phyloP scores from a whole-genome alignment of 2,113 vertebrate genomes.

The Lagopus muta region DNA sequence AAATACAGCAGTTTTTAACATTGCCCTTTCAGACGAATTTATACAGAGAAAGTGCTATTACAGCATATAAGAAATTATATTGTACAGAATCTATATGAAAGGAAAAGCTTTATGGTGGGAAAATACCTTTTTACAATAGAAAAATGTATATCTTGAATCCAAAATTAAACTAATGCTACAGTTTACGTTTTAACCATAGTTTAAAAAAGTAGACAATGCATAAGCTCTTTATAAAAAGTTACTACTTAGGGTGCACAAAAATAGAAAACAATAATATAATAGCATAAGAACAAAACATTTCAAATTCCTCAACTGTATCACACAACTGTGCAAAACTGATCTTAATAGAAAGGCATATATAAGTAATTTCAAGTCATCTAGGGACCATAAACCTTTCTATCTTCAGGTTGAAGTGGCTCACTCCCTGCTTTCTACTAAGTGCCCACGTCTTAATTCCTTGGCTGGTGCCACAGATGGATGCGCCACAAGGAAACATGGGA shows the following conservation, averaged over 20 bases:
- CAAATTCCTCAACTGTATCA: not conserved
- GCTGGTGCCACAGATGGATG: not conserved
- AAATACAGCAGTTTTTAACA: not conserved
- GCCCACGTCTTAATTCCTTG: not conserved
- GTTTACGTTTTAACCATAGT: not conserved
- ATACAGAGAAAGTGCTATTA: not conserved
- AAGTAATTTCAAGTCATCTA: not conserved
- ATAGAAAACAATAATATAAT: not conserved
- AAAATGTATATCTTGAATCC: not conserved
- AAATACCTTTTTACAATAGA: not conserved
- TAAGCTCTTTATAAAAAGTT: not conserved
- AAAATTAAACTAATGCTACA: not conserved
- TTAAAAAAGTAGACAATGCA: not conserved
- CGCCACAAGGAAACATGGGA: accelerated
- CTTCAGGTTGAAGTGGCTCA: not conserved
- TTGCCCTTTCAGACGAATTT: not conserved
- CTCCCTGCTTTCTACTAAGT: not conserved
- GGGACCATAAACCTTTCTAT: not conserved
- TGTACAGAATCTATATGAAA: not conserved
- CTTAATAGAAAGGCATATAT: not conserved
- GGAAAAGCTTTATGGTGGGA: not conserved
- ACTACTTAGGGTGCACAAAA: not conserved
- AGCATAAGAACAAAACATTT: not conserved
- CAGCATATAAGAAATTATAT: not conserved
- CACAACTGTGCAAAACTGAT: not conserved